These are phyloP conservation scores for Sebastes hubbsi DNA, from an alignment of 2,797 vertebrate species.

Conservation along the genomic window DNA sequence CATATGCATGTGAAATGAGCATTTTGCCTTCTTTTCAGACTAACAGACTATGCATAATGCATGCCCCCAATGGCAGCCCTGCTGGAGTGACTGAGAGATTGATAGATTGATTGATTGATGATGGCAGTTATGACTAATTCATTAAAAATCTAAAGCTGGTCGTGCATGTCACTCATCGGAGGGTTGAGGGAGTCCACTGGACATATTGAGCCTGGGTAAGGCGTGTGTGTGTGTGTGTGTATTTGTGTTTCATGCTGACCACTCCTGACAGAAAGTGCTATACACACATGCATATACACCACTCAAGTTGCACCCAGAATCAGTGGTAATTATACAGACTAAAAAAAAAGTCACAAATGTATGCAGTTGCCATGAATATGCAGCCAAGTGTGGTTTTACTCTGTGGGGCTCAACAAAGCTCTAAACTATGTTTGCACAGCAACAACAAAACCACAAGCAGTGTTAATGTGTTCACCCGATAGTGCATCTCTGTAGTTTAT, in stretches of 20 bases:
- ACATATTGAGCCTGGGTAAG: not conserved
- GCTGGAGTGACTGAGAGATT: slow-evolving; percentile 67
- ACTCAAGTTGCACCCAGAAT: slow-evolving; percentile 17
- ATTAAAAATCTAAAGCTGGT: slow-evolving; percentile 69
- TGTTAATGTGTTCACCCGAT: slow-evolving; percentile 24
- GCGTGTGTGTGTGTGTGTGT: not conserved
- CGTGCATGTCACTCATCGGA: slow-evolving; percentile 69
- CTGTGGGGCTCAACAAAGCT: slow-evolving; percentile 37
- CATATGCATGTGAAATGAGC: slow-evolving; percentile 68
- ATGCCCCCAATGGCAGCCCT: slow-evolving; percentile 52
- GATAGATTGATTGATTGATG: slow-evolving; percentile 82
- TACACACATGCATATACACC: slow-evolving; percentile 14
- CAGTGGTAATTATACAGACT: slow-evolving; percentile 33
- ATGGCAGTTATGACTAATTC: slow-evolving; percentile 81
- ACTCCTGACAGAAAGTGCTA: slow-evolving; percentile 76
- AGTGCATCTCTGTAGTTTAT: not conserved
- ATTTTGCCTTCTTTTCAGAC: slow-evolving; percentile 57
- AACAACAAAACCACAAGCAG: slow-evolving; percentile 37
- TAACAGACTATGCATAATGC: slow-evolving; percentile 72
- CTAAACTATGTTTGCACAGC: slow-evolving; percentile 46
- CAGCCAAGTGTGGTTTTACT: slow-evolving; percentile 44
- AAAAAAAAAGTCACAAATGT: slow-evolving; percentile 15
- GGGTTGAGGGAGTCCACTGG: slow-evolving; percentile 39
- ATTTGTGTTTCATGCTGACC: slow-evolving; percentile 61
- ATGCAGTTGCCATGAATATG: slow-evolving; percentile 37